phyloP scores from a whole-genome alignment of 2,113 vertebrate species.

The Boulengeromyrus knoepffleri region DNA sequence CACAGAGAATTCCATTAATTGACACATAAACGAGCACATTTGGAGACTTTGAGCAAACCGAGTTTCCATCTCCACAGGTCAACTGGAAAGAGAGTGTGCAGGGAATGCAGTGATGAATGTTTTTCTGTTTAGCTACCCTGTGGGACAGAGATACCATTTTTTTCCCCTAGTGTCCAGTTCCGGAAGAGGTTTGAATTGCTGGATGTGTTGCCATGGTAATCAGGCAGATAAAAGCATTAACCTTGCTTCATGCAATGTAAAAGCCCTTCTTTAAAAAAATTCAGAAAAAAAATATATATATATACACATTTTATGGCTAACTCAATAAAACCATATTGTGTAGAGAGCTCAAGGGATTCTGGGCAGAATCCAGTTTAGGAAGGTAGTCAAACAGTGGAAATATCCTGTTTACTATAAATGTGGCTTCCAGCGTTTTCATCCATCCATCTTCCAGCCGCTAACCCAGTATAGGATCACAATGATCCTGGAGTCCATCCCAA shows the following conservation, averaged over 20 bases:
- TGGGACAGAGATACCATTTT: neutral
- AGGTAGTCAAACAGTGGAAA: neutral
- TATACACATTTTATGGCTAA: neutral
- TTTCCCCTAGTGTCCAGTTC: neutral
- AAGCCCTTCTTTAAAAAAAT: neutral
- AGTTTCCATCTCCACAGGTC: neutral
- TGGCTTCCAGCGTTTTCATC: neutral
- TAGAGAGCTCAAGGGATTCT: neutral
- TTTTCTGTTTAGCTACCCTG: neutral
- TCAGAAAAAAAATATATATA: neutral
- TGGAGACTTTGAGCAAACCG: neutral
- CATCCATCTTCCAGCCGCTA: neutral
- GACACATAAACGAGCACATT: neutral
- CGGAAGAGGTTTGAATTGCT: neutral
- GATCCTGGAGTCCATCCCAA: neutral
- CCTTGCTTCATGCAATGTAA: neutral
- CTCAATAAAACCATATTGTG: neutral
- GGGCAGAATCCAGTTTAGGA: neutral
- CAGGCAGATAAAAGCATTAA: slow-evolving; percentile 8
- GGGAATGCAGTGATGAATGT: neutral
- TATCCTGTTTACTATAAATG: neutral
- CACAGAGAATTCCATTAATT: neutral
- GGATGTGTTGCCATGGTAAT: slow-evolving; percentile 10
- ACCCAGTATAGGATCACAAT: neutral
- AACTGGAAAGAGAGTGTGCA: neutral